Percentiles rank a stretch among this genome's conserved stretches.
phyloP scores from a whole-genome alignment of 2,888 invertebrate genomes.

The Calliphora vomitoria region DNA sequence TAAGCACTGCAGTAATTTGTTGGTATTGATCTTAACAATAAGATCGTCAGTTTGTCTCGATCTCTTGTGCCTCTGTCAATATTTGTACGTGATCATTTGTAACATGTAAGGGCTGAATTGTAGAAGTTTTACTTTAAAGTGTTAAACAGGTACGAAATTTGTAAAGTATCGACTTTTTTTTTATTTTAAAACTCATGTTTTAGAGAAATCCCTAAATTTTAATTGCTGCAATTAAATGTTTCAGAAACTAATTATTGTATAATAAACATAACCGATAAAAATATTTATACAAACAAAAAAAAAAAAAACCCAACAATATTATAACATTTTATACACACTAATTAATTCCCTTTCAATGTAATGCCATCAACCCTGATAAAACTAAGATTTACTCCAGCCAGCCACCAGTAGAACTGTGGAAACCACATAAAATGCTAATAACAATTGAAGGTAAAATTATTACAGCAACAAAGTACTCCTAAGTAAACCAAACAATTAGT shows the following conservation, averaged over 20 bases:
- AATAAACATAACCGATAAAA: not conserved
- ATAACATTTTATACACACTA: constrained; percentile 2
- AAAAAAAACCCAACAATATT: not conserved
- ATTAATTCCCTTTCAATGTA: constrained; percentile 28
- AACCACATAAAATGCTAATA: constrained; percentile 22
- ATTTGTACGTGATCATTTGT: not conserved
- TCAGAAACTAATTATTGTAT: no score
- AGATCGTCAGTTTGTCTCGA: not conserved
- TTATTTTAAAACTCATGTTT: no score
- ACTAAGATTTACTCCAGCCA: not conserved
- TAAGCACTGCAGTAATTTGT: not conserved
- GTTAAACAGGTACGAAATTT: not conserved
- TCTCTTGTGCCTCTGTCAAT: not conserved
- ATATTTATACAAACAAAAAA: constrained; percentile 2
- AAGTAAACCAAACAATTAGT: constrained; percentile 11
- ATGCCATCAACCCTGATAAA: not conserved
- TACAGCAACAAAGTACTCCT: not conserved
- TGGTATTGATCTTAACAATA: not conserved
- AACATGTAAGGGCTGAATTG: not conserved
- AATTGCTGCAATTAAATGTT: no score
- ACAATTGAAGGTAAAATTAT: not conserved
- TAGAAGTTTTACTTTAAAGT: not conserved
- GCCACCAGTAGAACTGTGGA: not conserved
- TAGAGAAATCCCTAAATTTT: no score
- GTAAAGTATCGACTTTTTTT: no score